Conservation (phyloP, 2,888 invertebrate genomes). For the Xestia xanthographa region DNA sequence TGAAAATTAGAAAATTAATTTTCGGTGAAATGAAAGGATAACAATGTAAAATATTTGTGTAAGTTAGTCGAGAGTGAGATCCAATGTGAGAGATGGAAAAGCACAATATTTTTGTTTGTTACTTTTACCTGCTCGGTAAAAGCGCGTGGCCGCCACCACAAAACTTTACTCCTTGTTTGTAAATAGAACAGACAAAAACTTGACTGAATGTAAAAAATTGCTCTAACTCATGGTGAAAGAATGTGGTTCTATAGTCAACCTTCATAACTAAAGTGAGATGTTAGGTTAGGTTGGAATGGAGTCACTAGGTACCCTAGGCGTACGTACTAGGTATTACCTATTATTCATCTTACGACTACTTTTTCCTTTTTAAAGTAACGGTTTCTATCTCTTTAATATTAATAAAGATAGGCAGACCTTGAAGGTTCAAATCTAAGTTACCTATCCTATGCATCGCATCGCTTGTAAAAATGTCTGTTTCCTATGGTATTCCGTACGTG, state of each 20-base stretch:
- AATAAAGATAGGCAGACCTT: not conserved
- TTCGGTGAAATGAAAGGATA: conserved; percentile 19
- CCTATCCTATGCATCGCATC: not conserved
- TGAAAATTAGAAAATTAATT: not conserved
- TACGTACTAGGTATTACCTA: not conserved
- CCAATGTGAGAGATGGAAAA: conserved; percentile 3
- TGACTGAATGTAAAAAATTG: conserved; percentile 10
- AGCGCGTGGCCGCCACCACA: conserved; percentile 88
- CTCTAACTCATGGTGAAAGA: not conserved
- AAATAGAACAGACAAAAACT: conserved; percentile 66
- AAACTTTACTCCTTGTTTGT: conserved; percentile 75
- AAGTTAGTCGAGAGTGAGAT: not conserved
- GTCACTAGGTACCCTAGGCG: not conserved
- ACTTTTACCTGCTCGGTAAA: conserved; percentile 75
- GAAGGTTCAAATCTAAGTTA: not conserved
- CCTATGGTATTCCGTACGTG: not conserved
- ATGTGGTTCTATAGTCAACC: not conserved
- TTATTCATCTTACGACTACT: not conserved
- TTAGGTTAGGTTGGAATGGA: not conserved
- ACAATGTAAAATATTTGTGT: conserved; percentile 30
- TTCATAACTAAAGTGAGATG: not conserved
- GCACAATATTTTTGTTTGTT: conserved; percentile 58
- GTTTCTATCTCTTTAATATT: not conserved
- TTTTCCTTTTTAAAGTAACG: not conserved
- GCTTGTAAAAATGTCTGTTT: not conserved